Conservation (phyloP, 2,797 vertebrate genomes). For the Basileuterus tristriatus region DNA sequence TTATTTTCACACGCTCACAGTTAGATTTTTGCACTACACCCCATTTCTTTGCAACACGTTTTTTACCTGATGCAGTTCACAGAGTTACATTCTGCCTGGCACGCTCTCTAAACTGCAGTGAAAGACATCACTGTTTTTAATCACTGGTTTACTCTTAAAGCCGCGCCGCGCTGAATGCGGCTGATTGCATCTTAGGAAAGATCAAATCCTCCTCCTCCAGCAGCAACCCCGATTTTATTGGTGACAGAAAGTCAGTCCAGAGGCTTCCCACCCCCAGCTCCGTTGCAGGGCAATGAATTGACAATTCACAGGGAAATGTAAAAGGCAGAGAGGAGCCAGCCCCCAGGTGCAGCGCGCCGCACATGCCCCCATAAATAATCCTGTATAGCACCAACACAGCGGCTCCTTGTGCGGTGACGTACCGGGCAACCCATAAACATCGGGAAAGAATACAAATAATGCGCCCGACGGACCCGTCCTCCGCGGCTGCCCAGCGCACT, state of each 20-base stretch:
- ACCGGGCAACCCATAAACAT: constrained; percentile 59
- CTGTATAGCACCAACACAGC: constrained; percentile 58
- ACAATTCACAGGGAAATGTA: constrained; percentile 74
- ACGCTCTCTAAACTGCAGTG: constrained; percentile 38
- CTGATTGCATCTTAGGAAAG: constrained; percentile 67
- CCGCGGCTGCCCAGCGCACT: constrained; percentile 43
- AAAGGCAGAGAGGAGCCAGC: constrained; percentile 59
- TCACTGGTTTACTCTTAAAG: constrained; percentile 65
- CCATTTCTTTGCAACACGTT: constrained; percentile 25
- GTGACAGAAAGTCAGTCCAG: constrained; percentile 64
- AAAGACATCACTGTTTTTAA: constrained; percentile 70
- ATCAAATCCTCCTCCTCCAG: constrained; percentile 68
- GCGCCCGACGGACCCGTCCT: constrained; percentile 46
- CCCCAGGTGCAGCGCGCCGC: constrained; percentile 71
- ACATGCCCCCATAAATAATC: constrained; percentile 75
- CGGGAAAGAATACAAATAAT: constrained; percentile 63
- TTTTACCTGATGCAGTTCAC: constrained; percentile 60
- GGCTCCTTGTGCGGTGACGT: constrained; percentile 59
- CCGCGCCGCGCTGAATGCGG: constrained; percentile 46
- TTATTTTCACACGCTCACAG: constrained; percentile 5
- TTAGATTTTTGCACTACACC: neutral
- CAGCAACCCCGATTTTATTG: constrained; percentile 54
- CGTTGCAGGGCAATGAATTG: constrained; percentile 70
- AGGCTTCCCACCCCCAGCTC: neutral
- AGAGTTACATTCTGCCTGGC: constrained; percentile 64